Percentiles rank a stretch among this genome's conserved stretches.
phyloP scores from a whole-genome alignment of 2,888 invertebrate species.

The Pollenia griseotomentosa region DNA sequence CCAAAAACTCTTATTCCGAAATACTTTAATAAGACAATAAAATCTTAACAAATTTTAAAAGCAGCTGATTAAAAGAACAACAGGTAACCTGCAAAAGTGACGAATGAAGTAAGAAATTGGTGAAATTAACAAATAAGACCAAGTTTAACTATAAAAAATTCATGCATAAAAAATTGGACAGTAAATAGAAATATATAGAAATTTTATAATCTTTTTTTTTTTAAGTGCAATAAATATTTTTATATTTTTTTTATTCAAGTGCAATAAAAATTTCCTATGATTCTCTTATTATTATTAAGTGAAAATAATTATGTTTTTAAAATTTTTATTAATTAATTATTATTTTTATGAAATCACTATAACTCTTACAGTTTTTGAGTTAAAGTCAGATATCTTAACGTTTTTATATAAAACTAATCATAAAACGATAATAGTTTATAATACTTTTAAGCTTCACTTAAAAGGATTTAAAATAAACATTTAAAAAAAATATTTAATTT shows the following conservation, averaged over 20 bases:
- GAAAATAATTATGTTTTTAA: not conserved
- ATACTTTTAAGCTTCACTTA: slow-evolving; percentile 68
- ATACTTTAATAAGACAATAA: too few relatives aligned
- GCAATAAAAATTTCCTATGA: too few relatives aligned
- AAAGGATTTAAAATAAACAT: slow-evolving; percentile 68
- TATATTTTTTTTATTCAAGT: too few relatives aligned
- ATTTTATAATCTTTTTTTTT: too few relatives aligned
- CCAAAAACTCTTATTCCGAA: too few relatives aligned
- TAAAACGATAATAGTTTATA: slow-evolving; percentile 64
- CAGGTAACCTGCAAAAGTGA: too few relatives aligned
- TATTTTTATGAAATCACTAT: slow-evolving; percentile 67
- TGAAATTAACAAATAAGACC: not conserved
- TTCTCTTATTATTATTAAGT: too few relatives aligned
- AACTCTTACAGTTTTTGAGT: slow-evolving; percentile 67
- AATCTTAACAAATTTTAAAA: too few relatives aligned
- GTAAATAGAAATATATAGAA: too few relatives aligned
- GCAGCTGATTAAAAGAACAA: too few relatives aligned
- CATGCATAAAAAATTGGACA: too few relatives aligned
- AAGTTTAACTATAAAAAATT: not conserved
- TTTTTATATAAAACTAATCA: slow-evolving; percentile 31
- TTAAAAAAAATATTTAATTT: slow-evolving; percentile 15
- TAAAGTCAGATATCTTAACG: slow-evolving; percentile 66
- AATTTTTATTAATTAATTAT: slow-evolving; percentile 2
- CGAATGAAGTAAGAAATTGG: not conserved
- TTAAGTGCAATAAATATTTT: not conserved